Conservation (phyloP, 1,140 invertebrate genomes). For the Halotydeus destructor region DNA sequence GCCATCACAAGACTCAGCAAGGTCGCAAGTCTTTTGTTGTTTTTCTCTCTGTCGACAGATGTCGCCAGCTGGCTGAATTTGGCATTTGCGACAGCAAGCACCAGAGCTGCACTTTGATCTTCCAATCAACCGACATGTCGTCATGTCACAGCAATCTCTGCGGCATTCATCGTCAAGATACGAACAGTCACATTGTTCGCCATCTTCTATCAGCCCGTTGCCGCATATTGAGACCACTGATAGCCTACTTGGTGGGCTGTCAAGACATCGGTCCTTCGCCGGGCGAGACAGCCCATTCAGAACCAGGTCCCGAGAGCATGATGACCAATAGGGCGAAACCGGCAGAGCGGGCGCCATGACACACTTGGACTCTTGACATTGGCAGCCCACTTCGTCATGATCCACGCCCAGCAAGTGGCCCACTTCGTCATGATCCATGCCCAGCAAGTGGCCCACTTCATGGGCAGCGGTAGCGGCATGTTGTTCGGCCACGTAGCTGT, state of each 20-base stretch:
- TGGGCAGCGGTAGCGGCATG: conserved; percentile 92
- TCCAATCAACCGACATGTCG: conserved; percentile 28
- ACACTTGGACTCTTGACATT: conserved; percentile 63
- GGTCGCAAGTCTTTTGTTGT: conserved; percentile 85
- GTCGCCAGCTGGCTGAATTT: background rate
- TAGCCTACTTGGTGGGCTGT: conserved; percentile 37
- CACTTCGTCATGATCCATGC: too few relatives aligned
- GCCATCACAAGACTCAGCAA: conserved; percentile 87
- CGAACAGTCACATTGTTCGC: conserved; percentile 83
- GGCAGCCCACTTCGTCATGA: conserved; percentile 51
- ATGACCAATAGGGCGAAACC: conserved; percentile 69
- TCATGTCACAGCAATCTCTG: conserved; percentile 76
- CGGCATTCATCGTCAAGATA: conserved; percentile 79
- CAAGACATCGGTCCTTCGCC: conserved; percentile 91
- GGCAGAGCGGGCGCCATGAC: conserved; percentile 87
- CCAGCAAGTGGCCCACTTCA: conserved; percentile 94
- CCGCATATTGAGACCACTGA: conserved; percentile 67
- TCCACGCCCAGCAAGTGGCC: conserved; percentile 99
- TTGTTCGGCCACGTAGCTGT: too few relatives aligned
- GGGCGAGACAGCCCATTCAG: conserved; percentile 71
- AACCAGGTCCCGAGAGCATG: conserved; percentile 66
- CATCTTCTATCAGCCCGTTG: conserved; percentile 82
- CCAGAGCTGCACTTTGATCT: conserved; percentile 28
- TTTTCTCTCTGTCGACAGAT: conserved; percentile 52
- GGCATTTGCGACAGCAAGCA: conserved; percentile 28